Conservation (phyloP, 2,797 vertebrate genomes). For the Hippopotamyrus pictus region DNA sequence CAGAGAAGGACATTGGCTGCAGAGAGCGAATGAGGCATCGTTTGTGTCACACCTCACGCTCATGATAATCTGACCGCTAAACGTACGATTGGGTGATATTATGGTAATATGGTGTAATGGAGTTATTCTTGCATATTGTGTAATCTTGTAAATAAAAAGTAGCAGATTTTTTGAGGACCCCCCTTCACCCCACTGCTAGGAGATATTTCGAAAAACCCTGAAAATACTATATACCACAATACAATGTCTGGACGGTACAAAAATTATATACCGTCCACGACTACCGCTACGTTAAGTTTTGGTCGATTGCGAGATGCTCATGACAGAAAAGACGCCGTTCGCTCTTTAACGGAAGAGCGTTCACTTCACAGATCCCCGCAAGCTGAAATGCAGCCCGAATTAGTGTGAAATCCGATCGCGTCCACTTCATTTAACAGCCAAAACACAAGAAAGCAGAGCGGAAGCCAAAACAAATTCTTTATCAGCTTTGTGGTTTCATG, state of each 20-base stretch:
- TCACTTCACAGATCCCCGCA: neutral
- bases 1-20: conserved; percentile 29
- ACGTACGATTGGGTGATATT: neutral
- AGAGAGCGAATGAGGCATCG: conserved; percentile 47
- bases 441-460: neutral
- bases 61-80: neutral
- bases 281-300: conserved; percentile 48
- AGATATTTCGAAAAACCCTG: neutral
- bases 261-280: neutral
- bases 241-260: neutral
- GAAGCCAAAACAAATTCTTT: neutral
- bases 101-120: neutral
- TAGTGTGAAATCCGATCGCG: neutral
- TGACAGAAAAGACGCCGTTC: neutral
- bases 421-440: neutral
- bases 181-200: neutral
- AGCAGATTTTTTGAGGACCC: neutral
- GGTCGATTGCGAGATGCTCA: neutral
- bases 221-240: neutral
- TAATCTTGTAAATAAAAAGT: neutral
- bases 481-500: neutral
- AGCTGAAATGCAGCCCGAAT: neutral
- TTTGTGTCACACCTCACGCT: conserved; percentile 36
- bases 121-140: neutral
- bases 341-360: neutral